Base-by-base conservation (phyloP, 2,888 invertebrate species). In the Spodoptera littoralis region DNA sequence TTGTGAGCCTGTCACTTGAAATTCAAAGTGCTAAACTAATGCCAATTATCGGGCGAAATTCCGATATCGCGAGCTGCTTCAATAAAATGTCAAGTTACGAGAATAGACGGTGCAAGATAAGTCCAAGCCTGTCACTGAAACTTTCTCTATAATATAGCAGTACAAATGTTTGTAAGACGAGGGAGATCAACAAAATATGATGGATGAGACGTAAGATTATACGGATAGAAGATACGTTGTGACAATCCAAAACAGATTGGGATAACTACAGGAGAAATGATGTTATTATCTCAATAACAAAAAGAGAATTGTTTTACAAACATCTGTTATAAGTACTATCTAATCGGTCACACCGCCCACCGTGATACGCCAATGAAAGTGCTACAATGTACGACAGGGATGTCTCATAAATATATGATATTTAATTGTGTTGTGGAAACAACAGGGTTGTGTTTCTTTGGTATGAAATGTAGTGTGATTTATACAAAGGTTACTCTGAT, bases 351-450 rank as follows among this genome's bases (percentile, higher is more conserved):
- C 67, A 42, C 46, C 51, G 58, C 54, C 57, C 41, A 51, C 61
- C 22, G 53, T 64, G 55, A 68, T 51, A 48, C 50, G 56, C 27
- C 58, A 62, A 62, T 60, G 66, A 75, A 74, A 75, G 62, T 66
- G 62, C 44, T 55, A 12, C 45, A 53, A 22, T 51, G 30, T 48
- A 52, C 50, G 24, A 47, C 27, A 74, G 70, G 70, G 70, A 46
- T 70, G 57, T 4, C 75, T 56, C 11, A n/a, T 9, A 9, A 51
- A 47, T 55, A 45, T 22, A 5, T 18, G 11, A 1, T 13, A n/a
- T 30, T n/a, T 30, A 49, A 6, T 13, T 36, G 3, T 13, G 6
- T n/a, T n/a, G 9, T 36, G 1, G 36, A 36, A 36, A 1, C 6
- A 36, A 36, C 9, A 36, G 36, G 36, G 36, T 12, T 27, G 48